Base-by-base conservation (phyloP, 2,113 vertebrate genomes). In the Trogon melanurus region DNA sequence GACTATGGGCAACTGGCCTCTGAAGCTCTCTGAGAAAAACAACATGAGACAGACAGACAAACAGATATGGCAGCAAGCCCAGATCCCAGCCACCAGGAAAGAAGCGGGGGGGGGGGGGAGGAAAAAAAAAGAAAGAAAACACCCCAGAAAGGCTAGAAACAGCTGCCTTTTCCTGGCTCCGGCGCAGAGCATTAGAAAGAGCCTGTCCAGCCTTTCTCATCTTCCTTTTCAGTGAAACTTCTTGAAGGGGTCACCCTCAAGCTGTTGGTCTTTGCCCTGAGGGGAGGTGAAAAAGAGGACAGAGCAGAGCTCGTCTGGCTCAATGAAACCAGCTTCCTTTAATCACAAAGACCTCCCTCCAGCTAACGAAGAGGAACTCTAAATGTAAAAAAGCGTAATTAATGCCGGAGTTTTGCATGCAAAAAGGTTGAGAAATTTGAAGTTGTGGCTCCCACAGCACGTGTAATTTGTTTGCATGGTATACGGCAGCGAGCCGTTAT, bases 211-310 rank as follows among this genome's bases (percentile, higher is more conserved):
- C 88, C 80, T 91, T 96, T 97, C 95, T 93, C 91, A 90, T 97
- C 93, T 95, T 97, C 96, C 96, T 97, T 97, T 96, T 91, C 32
- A 90, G 91, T 82, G 67, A 89, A 78, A 94, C 91, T 66, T 88
- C 72, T 96, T 85, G 27, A 88, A 96, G 92, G 91, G 96, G 96
- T 97, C 97, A 96, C 91, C 94, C 82, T 97, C 93, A 96, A 97
- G 96, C 97, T 54, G 79, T 96, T 97, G 97, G 96, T 97, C 97
- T 97, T 94, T 97, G 97, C 93, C 96, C 97, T 74, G 65, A 84
- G 91, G 85, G 51, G 95, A 98, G 97, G 97, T 98, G 97, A 98
- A 97, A 91, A 92, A 97, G 96, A 97, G 98, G 97, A 96, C 97
- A 98, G 95, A 95, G 76, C 79, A 95, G 82, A 94, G 87, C 96